Evolutionary conservation across 2,113 vertebrate species (phyloP), one percentile per base, ranked within the genome.

Genomic region (Falcunculus frontatus): DNA sequence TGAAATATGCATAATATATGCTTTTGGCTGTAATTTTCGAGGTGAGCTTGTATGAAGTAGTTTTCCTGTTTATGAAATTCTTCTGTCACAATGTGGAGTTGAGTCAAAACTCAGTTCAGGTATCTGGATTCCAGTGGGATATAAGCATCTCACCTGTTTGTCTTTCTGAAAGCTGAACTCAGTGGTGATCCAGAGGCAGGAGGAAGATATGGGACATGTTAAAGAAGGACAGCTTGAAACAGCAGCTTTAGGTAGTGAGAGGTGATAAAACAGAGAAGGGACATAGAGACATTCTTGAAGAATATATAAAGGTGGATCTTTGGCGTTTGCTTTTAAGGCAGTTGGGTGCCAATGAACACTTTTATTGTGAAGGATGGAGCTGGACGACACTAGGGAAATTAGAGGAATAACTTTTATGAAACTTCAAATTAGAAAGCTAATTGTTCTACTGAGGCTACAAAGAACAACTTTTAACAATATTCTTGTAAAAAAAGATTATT

Each of bases 271-370:
- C 4, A 6, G 55, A 76, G 44, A 60, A 74, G 9, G 30, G 13
- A 7, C 56, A 21, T 14, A 35, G 3, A 55, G 27, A 27, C 1
- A 2, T 27, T 44, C 27, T 47, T 57, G 32, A 70, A 65, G 49
- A 7, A 3, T 0, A 0, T 35, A 2, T 69, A 21, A 77, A 89
- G 55, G 27, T 0, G 1, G 3, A 7, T n/a, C 10, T 56, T 77
- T 12, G 10, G n/a, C n/a, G n/a, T 63, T 80, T 62, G 19, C 50
- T 78, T 79, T 70, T 37, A 25, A 41, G 72, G 16, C 15, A 29
- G 25, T n/a, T 56, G n/a, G 27, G 50, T 81, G n/a, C 25, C n/a
- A 65, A n/a, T n/a, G 27, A 84, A 53, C 8, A 5, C 14, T 25
- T 85, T 25, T 29, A 7, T 65, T 82, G 29, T 63, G 16, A 85